Evolutionary conservation across 2,888 invertebrate genomes (phyloP).

Genomic region (Eledona agricola): DNA sequence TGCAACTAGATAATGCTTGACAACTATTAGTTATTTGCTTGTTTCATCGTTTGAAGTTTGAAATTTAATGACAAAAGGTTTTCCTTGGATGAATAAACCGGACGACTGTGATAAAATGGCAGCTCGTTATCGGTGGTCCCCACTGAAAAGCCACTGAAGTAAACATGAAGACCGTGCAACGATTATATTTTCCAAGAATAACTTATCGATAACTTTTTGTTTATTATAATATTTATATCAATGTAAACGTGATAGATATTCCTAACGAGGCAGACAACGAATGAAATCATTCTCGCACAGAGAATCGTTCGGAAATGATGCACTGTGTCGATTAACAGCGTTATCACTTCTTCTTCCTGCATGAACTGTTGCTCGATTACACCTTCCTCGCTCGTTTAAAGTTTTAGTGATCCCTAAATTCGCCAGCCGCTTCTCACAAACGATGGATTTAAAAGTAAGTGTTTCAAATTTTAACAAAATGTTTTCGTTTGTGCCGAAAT

Average conservation of each 20-base stretch:
- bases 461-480: conserved; percentile 1
- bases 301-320: conserved; percentile 30
- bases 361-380: conserved; percentile 10
- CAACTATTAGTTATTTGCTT: too few relatives aligned
- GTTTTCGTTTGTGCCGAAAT: neutral
- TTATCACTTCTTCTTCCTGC: conserved; percentile 24
- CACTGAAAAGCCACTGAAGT: too few relatives aligned
- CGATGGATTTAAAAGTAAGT: conserved; percentile 5
- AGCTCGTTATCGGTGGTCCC: too few relatives aligned
- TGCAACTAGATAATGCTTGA: too few relatives aligned
- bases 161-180: neutral
- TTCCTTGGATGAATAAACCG: too few relatives aligned
- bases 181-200: conserved; percentile 15
- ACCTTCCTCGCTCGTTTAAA: conserved; percentile 3
- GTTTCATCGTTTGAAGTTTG: too few relatives aligned
- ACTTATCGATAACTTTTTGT: conserved; percentile 19
- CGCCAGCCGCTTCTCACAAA: conserved; percentile 1
- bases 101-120: too few relatives aligned
- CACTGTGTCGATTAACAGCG: conserved; percentile 15
- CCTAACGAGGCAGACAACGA: conserved; percentile 7
- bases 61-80: too few relatives aligned
- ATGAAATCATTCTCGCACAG: conserved; percentile 25
- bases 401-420: too few relatives aligned
- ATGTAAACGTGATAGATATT: conserved; percentile 28
- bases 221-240: conserved; percentile 19